Evolutionary conservation across 2,113 vertebrate genomes (phyloP).

Genomic region (Microcebus jonahi): DNA sequence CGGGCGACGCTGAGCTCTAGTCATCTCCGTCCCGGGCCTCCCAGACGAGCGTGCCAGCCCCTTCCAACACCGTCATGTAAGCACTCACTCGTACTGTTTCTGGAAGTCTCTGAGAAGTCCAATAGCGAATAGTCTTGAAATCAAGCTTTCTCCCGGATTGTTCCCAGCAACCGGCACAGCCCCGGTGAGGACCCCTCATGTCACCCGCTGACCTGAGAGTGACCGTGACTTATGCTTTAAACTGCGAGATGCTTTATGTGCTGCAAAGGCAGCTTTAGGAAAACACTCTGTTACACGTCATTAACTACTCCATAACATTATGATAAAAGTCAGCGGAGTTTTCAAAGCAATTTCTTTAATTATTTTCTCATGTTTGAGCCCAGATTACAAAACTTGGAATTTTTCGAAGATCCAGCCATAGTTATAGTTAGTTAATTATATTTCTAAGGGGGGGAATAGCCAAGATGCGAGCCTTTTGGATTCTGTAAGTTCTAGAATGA

Average conservation of each 20-base stretch:
- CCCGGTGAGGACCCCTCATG: not conserved
- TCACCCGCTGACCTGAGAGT: fast-evolving
- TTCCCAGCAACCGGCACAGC: not conserved
- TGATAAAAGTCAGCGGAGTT: not conserved
- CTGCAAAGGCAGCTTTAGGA: not conserved
- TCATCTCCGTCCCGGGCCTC: not conserved
- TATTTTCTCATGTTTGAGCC: conserved; percentile 43
- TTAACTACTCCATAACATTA: not conserved
- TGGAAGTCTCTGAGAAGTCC: not conserved
- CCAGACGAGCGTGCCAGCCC: fast-evolving
- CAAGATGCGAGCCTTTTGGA: not conserved
- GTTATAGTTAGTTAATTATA: not conserved
- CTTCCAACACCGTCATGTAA: not conserved
- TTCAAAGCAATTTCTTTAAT: conserved; percentile 36
- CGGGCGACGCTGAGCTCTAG: fast-evolving
- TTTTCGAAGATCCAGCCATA: not conserved
- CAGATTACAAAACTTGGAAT: not conserved
- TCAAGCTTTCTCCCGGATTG: not conserved
- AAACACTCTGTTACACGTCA: not conserved
- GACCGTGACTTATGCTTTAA: not conserved
- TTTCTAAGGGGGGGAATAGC: not conserved
- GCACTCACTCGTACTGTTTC: not conserved
- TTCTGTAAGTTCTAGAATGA: not conserved
- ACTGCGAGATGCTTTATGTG: not conserved
- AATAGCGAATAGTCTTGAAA: not conserved